phyloP scores from a whole-genome alignment of 2,113 vertebrate species.

The Bubalus kerabau region DNA sequence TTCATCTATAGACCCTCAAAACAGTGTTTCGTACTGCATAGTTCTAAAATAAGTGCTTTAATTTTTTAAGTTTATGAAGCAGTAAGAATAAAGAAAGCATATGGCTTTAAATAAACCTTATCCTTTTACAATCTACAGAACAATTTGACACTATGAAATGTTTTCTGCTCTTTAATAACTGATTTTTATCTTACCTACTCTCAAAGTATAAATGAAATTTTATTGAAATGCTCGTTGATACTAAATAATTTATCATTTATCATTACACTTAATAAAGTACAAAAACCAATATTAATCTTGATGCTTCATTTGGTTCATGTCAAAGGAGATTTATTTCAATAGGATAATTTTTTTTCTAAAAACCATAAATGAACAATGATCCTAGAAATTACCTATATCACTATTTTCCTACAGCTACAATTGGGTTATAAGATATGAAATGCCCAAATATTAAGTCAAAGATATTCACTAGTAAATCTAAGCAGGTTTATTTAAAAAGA shows the following conservation, averaged over 20 bases:
- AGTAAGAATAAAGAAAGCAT: conserved; percentile 16
- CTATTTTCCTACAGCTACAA: not conserved
- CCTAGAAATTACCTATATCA: not conserved
- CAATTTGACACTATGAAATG: not conserved
- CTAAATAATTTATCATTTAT: not conserved
- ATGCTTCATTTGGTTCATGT: not conserved
- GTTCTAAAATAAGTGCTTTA: conserved; percentile 48
- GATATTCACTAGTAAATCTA: not conserved
- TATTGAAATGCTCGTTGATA: not conserved
- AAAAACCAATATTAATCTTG: not conserved
- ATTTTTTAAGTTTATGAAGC: conserved; percentile 55
- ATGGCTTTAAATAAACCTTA: conserved; percentile 38
- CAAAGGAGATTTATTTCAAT: not conserved
- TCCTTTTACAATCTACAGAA: conserved; percentile 24
- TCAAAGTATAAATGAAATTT: not conserved
- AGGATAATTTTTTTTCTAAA: not conserved
- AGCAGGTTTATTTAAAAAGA: not conserved
- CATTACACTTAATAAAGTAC: not conserved
- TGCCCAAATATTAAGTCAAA: not conserved
- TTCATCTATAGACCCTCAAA: conserved; percentile 43
- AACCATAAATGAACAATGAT: not conserved
- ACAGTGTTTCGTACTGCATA: conserved; percentile 1
- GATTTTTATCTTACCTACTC: not conserved
- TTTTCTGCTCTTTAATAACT: not conserved
- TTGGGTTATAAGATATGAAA: not conserved